Base-by-base conservation (phyloP, 2,888 invertebrate species). In the Rhorus exstirpatorius region DNA sequence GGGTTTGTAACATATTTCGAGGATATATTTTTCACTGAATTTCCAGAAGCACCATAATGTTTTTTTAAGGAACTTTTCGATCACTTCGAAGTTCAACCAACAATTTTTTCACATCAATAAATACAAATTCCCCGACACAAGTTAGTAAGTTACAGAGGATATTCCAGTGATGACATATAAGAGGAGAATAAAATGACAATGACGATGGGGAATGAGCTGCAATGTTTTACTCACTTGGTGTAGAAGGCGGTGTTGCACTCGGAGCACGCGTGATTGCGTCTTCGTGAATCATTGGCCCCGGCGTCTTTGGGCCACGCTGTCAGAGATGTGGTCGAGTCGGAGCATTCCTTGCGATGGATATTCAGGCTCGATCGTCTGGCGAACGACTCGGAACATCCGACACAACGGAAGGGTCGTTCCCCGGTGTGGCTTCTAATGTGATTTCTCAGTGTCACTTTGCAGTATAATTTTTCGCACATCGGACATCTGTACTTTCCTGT, bases 381-480 rank as follows among this genome's bases (percentile, higher is more conserved):
- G 89, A 97, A 97, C 81, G 94, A 94, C 0, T 94, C 93, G 0
- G 93, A 93, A 89, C 97, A 97, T 0, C 93, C 91, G 1, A 79
- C 46, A 87, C 97, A 97, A 1, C 93, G 93, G 87, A 95, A 97
- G 0, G 96, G 96, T 79, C 95, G 94, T 89, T 97, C 97, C 31
- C 95, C 95, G 0, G 97, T 97, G 88, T 97, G 97, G 72, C 94
- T 94, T 38, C 96, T 94, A 53, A 97, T 92, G 91, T 97, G 97
- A 77, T 95, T 94, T 0, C 95, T 94, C 14, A 97, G 92, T 0
- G 96, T 96, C 8, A 94, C 93, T 89, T 96, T 97, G 8, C 93
- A 93, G 85, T 96, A 96, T 4, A 91, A 90, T 89, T 95, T 96
- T 0, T 94, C 93, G 88, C 97, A 97, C 26, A 96, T 87, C 0